Percentiles rank a stretch among this genome's conserved stretches.
These are phyloP conservation scores for Tortricodes alternella DNA, from an alignment of 2,888 invertebrate species.

Conservation along the genomic window DNA sequence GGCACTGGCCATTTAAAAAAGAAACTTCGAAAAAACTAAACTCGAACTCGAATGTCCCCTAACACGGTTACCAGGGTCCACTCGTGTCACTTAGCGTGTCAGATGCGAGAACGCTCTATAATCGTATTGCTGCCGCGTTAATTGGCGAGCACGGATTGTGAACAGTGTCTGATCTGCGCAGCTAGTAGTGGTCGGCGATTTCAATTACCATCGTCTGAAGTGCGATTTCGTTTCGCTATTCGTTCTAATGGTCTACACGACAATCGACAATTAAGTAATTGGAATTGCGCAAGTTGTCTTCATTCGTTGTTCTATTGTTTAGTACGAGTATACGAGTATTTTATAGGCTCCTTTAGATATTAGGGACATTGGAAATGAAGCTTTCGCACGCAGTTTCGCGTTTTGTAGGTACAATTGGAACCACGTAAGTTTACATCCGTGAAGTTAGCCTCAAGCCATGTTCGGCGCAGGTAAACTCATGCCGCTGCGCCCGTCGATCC, in stretches of 20 bases:
- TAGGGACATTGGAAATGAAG: too few species aligned
- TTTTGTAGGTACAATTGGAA: too few species aligned
- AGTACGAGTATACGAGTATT: too few species aligned
- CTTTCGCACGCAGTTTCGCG: too few species aligned
- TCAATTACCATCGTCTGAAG: slow-evolving; percentile 4
- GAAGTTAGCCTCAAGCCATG: too few species aligned
- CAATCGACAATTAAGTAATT: background rate
- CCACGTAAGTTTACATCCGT: too few species aligned
- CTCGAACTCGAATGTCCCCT: background rate
- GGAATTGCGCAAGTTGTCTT: too few species aligned
- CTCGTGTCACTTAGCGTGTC: slow-evolving; percentile 8
- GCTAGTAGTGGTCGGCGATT: slow-evolving; percentile 17
- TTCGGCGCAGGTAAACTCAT: too few species aligned
- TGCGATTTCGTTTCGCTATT: background rate
- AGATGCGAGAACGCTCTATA: slow-evolving; percentile 3
- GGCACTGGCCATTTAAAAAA: background rate
- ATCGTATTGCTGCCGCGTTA: slow-evolving; percentile 20
- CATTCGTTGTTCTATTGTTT: too few species aligned
- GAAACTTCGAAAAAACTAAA: background rate
- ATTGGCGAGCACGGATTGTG: slow-evolving; percentile 12
- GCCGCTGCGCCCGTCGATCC: too few species aligned
- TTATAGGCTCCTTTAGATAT: too few species aligned
- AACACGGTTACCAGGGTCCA: slow-evolving; percentile 14
- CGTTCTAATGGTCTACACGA: background rate
- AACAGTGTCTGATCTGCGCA: background rate